Percentiles rank a stretch among this genome's conserved stretches.
Evolutionary conservation across 2,888 invertebrate genomes (phyloP).

Genomic region (Lacanobia wlatinum): DNA sequence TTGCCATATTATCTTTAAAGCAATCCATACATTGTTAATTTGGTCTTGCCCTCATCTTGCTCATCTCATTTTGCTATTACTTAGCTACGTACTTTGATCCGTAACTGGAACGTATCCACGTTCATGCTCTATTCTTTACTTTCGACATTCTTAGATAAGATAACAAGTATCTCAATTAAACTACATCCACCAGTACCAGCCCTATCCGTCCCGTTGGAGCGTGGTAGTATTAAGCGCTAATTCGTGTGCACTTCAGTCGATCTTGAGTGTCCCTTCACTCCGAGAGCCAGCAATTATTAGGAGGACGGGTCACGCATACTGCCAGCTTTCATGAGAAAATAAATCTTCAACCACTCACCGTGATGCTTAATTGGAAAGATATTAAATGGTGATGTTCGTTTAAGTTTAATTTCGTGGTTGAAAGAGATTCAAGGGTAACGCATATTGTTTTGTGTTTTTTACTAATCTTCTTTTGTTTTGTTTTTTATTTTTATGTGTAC

Average conservation of each 20-base stretch:
- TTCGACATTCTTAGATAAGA: not conserved
- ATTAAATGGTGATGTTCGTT: not conserved
- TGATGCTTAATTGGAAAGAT: conserved; percentile 22
- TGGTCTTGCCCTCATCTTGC: not conserved
- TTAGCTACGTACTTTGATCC: too few relatives aligned
- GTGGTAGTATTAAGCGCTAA: conserved; percentile 46
- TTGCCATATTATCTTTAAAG: not conserved
- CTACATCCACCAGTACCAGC: not conserved
- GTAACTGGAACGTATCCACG: too few relatives aligned
- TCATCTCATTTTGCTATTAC: too few relatives aligned
- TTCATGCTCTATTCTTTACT: not conserved
- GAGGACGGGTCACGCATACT: conserved; percentile 30
- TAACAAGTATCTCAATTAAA: conserved; percentile 1
- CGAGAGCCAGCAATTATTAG: conserved; percentile 1
- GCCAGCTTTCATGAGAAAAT: conserved; percentile 37
- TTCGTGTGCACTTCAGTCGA: conserved; percentile 52
- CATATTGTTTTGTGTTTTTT: too few relatives aligned
- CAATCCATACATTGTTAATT: not conserved
- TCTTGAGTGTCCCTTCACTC: conserved; percentile 48
- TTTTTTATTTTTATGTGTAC: too few relatives aligned
- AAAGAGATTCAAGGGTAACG: not conserved
- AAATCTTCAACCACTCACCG: conserved; percentile 36
- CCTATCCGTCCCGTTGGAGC: not conserved
- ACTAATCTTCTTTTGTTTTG: too few relatives aligned
- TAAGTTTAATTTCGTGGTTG: not conserved